Percentiles rank a stretch among this genome's conserved stretches.
Evolutionary conservation across 2,113 vertebrate genomes (phyloP).

Genomic region (Eonycteris spelaea): DNA sequence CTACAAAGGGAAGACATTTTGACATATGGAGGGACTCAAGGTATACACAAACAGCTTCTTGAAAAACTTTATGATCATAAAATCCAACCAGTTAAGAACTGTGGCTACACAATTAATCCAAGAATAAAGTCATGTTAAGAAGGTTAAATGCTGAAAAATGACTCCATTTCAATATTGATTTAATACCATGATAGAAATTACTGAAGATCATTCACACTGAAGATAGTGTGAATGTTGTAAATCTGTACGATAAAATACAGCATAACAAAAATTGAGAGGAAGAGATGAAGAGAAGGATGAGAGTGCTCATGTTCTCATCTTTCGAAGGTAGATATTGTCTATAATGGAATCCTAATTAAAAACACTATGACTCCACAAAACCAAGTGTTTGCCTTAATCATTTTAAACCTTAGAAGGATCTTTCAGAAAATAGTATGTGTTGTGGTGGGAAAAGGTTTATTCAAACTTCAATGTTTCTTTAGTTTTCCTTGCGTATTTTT

Average conservation of each 20-base stretch:
- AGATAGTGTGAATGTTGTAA: neutral
- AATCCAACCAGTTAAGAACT: neutral
- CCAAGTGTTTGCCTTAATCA: neutral
- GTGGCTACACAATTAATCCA: constrained; percentile 4
- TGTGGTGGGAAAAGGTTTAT: neutral
- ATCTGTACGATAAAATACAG: neutral
- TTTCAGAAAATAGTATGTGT: neutral
- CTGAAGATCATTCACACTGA: neutral
- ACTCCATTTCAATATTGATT: neutral
- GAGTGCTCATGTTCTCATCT: too few species aligned
- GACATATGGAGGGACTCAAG: neutral
- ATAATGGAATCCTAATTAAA: neutral
- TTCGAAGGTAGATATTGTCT: neutral
- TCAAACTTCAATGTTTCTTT: neutral
- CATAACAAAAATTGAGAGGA: neutral
- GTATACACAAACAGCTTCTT: neutral
- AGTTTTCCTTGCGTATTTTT: neutral
- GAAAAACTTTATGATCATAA: neutral
- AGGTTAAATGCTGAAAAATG: neutral
- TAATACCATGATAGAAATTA: neutral
- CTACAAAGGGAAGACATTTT: neutral
- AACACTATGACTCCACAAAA: neutral
- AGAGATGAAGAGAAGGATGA: neutral
- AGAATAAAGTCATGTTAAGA: neutral
- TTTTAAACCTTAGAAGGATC: neutral